phyloP scores from a whole-genome alignment of 2,888 invertebrate genomes.

The Girardia tigrina region DNA sequence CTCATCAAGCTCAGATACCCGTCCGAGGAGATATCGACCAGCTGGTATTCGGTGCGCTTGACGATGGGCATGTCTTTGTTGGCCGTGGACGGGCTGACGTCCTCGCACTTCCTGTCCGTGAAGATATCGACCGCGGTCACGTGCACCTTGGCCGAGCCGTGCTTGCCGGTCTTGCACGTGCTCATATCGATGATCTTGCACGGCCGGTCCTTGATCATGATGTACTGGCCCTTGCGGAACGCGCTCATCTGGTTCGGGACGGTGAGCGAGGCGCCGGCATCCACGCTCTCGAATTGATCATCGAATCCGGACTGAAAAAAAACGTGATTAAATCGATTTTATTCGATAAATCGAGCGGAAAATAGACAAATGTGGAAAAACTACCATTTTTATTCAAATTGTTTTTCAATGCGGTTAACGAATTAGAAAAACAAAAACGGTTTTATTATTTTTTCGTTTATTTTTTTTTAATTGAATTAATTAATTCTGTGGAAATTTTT shows the following conservation, averaged over 20 bases:
- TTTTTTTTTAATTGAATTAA: too few relatives aligned
- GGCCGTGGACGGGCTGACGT: slow-evolving; percentile 98
- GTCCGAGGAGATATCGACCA: slow-evolving; percentile 36
- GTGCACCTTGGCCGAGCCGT: slow-evolving; percentile 81
- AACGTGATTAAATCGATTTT: too few relatives aligned
- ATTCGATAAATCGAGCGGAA: too few relatives aligned
- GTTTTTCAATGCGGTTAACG: too few relatives aligned
- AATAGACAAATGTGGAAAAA: too few relatives aligned
- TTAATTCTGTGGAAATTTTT: too few relatives aligned
- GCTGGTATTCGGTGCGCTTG: slow-evolving; percentile 76
- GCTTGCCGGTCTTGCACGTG: slow-evolving; percentile 98
- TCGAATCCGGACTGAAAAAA: not conserved
- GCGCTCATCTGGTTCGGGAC: slow-evolving; percentile 98
- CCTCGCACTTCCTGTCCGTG: slow-evolving; percentile 71
- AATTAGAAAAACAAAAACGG: too few relatives aligned
- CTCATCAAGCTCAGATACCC: slow-evolving; percentile 36
- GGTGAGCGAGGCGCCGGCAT: slow-evolving; percentile 70
- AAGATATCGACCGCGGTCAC: slow-evolving; percentile 29
- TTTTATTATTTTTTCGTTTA: too few relatives aligned
- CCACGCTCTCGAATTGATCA: slow-evolving; percentile 38
- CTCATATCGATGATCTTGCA: slow-evolving; percentile 99
- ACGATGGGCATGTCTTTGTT: slow-evolving; percentile 99
- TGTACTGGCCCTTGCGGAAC: slow-evolving; percentile 93
- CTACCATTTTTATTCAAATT: too few relatives aligned
- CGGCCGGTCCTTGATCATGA: slow-evolving; percentile 86